Conservation (phyloP, 2,113 vertebrate species). For the Polyodon spathula region DNA sequence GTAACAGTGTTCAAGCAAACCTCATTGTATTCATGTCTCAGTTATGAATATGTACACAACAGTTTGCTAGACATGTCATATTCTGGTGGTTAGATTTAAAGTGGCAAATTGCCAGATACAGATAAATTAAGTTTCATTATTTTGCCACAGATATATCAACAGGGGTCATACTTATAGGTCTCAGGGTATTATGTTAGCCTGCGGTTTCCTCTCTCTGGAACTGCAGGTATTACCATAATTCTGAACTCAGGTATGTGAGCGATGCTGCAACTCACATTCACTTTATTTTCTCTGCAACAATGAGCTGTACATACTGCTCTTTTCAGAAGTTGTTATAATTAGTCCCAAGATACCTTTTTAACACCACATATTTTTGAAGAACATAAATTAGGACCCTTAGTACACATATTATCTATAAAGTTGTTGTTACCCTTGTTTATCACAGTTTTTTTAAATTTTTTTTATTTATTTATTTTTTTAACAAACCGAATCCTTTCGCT, state of each 20-base stretch:
- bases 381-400: slow-evolving; percentile 57
- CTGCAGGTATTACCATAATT: slow-evolving; percentile 28
- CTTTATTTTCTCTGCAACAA: slow-evolving; percentile 31
- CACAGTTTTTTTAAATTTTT: too few species aligned
- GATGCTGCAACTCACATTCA: slow-evolving; percentile 26
- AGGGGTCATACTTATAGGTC: slow-evolving; percentile 39
- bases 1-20: too few species aligned
- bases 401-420: slow-evolving; percentile 49
- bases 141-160: slow-evolving; percentile 31
- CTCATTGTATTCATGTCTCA: too few species aligned
- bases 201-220: slow-evolving; percentile 36
- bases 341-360: slow-evolving; percentile 52
- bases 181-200: slow-evolving; percentile 37
- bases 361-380: slow-evolving; percentile 55
- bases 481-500: too few species aligned
- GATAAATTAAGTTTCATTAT: slow-evolving; percentile 45
- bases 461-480: too few species aligned
- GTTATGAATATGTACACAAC: too few species aligned
- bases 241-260: slow-evolving; percentile 20
- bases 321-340: slow-evolving; percentile 60
- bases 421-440: slow-evolving; percentile 53
- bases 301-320: slow-evolving; percentile 38
- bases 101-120: too few species aligned
- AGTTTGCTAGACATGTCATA: too few species aligned
- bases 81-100: too few species aligned